Evolutionary conservation across 2,113 vertebrate species (phyloP).

Genomic region (Scopus umbretta): DNA sequence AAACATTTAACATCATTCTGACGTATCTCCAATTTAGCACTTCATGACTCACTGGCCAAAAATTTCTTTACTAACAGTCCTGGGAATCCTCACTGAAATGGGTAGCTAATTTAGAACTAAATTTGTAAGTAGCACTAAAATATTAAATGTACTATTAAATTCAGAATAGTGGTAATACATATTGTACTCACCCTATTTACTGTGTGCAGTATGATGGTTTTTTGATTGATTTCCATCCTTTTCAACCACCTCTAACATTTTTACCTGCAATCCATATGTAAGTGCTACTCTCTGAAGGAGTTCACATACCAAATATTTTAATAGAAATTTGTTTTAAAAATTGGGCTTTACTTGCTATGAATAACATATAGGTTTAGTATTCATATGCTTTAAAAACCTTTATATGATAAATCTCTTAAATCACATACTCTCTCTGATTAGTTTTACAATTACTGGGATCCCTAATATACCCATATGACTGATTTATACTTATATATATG

Average conservation of each 20-base stretch:
- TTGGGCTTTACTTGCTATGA: fast-evolving
- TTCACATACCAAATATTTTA: background rate
- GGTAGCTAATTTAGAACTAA: background rate
- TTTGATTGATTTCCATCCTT: background rate
- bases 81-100: background rate
- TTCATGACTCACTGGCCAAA: background rate
- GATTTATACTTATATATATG: background rate
- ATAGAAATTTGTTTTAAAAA: background rate
- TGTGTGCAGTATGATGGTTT: background rate
- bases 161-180: background rate
- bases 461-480: background rate
- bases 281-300: background rate
- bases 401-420: background rate
- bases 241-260: background rate
- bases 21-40: background rate
- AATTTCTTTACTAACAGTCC: background rate
- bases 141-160: background rate
- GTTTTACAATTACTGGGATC: background rate
- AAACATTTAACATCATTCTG: background rate
- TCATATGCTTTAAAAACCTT: background rate
- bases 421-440: background rate
- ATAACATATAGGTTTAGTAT: background rate
- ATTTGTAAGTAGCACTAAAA: background rate
- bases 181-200: background rate
- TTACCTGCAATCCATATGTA: background rate